Evolutionary conservation across 2,888 invertebrate species (phyloP), one percentile per base, ranked within the genome.

Genomic region (Hirtodrosophila trivittata): DNA sequence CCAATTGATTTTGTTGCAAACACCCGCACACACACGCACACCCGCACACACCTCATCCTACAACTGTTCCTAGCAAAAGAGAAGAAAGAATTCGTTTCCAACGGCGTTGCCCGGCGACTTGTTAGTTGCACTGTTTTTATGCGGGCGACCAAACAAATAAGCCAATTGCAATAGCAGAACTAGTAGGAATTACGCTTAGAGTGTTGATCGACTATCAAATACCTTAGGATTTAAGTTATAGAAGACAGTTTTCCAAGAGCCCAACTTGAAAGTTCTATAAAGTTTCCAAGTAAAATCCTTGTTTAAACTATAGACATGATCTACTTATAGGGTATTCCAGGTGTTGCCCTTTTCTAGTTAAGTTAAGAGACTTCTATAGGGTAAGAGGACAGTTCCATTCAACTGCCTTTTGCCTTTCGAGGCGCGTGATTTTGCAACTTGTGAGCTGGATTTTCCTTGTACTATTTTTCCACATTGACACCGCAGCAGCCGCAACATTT

Each of bases 401-500:
- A 80, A 83, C 77, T 83, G 77, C 59, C 59, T 66, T 80, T 63
- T 66, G 54, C 59, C 55, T 62, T 75, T 64, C 81, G 70, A 72
- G 68, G 82, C 82, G 82, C 81, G 85, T 81, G 81, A 81, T 81
- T 81, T 84, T 81, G 82, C 85, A 82, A 72, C 85, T 82, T 82
- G 68, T 78, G 81, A 63, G 57, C 65, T 76, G 71, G 71, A 82
- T 84, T 81, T 78, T 66, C 60, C 60, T 62, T 74, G 60, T 51
- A 78, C 82, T 74, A 76, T 78, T 77, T 82, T 81, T 51, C 59
- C 26, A 47, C 21, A 39, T 25, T 33, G 37, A 54, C 3, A 58
- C 72, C 67, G 38, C 71, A 67, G 46, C 63, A 58, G 37, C 77
- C 73, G 58, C 76, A 66, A 73, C 70, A 62, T 69, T 73, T 66